Percentiles rank a stretch among this genome's conserved stretches.
Conservation (phyloP, 1,140 invertebrate genomes). For the Aphaenogaster floridana region DNA sequence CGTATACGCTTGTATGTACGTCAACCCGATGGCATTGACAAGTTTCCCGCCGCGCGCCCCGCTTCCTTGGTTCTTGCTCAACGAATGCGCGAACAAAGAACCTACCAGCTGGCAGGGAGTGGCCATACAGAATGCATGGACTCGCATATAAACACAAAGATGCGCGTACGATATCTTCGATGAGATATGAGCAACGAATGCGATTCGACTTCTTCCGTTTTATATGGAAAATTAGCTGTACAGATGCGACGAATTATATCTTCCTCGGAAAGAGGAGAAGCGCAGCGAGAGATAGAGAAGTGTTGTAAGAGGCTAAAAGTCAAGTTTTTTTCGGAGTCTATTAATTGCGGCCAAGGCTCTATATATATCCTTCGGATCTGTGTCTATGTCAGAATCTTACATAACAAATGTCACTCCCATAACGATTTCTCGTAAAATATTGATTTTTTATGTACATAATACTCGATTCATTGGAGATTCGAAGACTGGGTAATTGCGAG, state of each 20-base stretch:
- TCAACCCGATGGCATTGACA: slow-evolving; percentile 68
- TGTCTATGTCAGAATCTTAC: slow-evolving; percentile 2
- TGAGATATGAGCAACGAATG: not conserved
- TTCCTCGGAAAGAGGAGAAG: not conserved
- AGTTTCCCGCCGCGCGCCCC: not conserved
- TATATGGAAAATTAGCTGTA: not conserved
- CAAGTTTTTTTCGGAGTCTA: not conserved
- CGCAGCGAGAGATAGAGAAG: not conserved
- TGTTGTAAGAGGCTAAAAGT: not conserved
- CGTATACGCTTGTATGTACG: not conserved
- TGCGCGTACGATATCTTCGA: not conserved
- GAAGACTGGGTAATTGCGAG: not conserved
- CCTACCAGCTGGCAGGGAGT: slow-evolving; percentile 35
- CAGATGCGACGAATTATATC: not conserved
- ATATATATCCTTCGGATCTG: not conserved
- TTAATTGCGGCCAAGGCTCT: slow-evolving; percentile 23
- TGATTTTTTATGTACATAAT: not conserved
- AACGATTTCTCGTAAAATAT: not conserved
- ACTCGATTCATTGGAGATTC: not conserved
- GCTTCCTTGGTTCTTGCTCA: slow-evolving; percentile 9
- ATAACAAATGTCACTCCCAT: not conserved
- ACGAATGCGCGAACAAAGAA: slow-evolving; percentile 33
- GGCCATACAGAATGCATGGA: not conserved
- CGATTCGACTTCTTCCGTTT: not conserved
- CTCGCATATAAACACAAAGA: not conserved